Conservation (phyloP, 2,113 vertebrate genomes). For the Hypomesus transpacificus region DNA sequence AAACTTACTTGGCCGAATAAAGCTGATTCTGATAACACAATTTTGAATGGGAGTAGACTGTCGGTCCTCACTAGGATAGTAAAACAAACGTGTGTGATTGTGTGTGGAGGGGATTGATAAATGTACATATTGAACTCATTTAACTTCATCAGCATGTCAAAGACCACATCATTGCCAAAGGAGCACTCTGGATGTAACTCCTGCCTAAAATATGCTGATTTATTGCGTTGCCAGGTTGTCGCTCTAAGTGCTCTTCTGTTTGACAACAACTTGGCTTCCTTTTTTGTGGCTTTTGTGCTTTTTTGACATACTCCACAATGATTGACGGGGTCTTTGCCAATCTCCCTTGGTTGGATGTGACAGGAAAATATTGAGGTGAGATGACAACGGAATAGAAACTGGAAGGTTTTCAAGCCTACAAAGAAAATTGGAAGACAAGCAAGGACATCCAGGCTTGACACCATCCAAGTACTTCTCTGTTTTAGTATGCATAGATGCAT, state of each 20-base stretch:
- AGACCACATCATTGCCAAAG: background rate
- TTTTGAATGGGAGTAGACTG: background rate
- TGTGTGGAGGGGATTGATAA: too few species aligned
- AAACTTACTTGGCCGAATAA: background rate
- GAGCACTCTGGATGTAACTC: background rate
- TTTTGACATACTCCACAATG: background rate
- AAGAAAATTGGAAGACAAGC: background rate
- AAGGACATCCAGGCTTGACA: conserved; percentile 1
- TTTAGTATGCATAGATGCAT: background rate
- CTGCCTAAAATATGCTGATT: conserved; percentile 4
- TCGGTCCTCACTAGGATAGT: too few species aligned
- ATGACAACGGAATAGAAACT: background rate
- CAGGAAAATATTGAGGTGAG: background rate
- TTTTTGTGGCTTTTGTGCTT: background rate
- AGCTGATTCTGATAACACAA: background rate
- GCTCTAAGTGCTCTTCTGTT: background rate
- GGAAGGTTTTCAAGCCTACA: background rate
- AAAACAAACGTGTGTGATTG: too few species aligned
- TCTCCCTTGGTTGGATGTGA: background rate
- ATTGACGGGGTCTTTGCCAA: background rate
- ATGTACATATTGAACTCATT: background rate
- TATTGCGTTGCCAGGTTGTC: conserved; percentile 3
- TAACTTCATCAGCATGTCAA: background rate
- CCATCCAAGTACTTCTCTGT: background rate
- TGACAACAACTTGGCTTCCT: background rate